Evolutionary conservation across 2,113 vertebrate genomes (phyloP).

Genomic region (Plecturocebus donacophilus): DNA sequence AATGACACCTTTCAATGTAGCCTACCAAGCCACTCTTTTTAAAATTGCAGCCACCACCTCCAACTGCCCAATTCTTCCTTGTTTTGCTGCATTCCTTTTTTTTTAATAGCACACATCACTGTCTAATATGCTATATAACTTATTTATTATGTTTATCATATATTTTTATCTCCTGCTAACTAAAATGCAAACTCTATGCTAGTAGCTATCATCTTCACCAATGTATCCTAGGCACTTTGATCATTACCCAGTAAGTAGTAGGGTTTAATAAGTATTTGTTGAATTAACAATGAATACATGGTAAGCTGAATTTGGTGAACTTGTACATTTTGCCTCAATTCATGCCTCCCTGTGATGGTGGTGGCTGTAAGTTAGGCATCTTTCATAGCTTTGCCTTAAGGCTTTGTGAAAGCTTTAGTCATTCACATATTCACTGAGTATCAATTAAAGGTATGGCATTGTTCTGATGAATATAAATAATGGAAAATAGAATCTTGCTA

Average conservation of each 20-base stretch:
- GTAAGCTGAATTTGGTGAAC: neutral
- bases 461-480: neutral
- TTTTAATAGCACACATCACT: neutral
- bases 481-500: conserved; percentile 1
- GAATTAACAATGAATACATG: neutral
- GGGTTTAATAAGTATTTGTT: neutral
- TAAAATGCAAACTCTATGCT: neutral
- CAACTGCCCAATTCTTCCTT: neutral
- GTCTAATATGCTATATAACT: neutral
- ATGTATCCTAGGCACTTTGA: neutral
- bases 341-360: neutral
- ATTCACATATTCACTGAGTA: neutral
- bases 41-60: neutral
- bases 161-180: neutral
- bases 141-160: neutral
- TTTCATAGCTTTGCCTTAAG: conserved; percentile 12
- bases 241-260: neutral
- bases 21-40: neutral
- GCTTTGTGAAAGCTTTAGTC: neutral
- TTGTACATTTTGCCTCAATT: neutral
- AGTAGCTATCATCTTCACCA: neutral
- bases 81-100: neutral
- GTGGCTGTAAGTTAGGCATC: neutral
- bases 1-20: neutral
- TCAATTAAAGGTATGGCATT: neutral